Base-by-base conservation (phyloP, 1,140 invertebrate genomes). In the Calosoma granatense region DNA sequence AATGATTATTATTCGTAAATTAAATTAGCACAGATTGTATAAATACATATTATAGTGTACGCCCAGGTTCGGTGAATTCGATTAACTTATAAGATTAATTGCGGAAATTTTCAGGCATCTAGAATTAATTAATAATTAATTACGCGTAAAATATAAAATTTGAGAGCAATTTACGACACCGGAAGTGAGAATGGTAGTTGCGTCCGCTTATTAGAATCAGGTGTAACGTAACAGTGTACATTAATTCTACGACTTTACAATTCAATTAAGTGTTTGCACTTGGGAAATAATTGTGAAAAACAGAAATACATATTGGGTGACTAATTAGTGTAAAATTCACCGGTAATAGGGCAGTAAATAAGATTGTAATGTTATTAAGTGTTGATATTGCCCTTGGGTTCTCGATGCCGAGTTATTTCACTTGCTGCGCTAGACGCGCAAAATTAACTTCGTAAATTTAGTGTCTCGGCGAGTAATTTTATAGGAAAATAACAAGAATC, bases 121-220 rank as follows among this genome's bases (percentile, higher is more conserved):
- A 47, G 41, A 47, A 9, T 47, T 47, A 47, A 47, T 47, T 47
- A 47, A 47, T 47, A 47, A 47, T 47, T 47, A 47, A 47, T 47
- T 47, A 17, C 3, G 41, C 17, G 41, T 47, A 12, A 47, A 47
- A 3, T 12, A 17, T 12, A 47, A 17, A 47, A 47, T 11, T 12
- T 47, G 3, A 47, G 41, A 6, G 6, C 26, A 36, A 12, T 17
- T 17, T 12, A 9, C 4, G 3, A 47, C 41, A 11, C 15, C 9
- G 41, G 17, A 36, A 36, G 26, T n/a, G 26, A 36, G n/a, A 36
- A n/a, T 6, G 6, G 26, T 47, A 4, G 41, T 17, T 12, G 17
- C 4, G 9, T 4, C 17, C 4, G 41, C 3, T 9, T 47, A 17
- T 12, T 3, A 47, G 17, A 11, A 11, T 17, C 41, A 11, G 41